Percentiles rank a stretch among this genome's conserved stretches.
These are phyloP conservation scores for Xylocopa sonorina DNA, from an alignment of 1,140 invertebrate species.

Conservation along the genomic window DNA sequence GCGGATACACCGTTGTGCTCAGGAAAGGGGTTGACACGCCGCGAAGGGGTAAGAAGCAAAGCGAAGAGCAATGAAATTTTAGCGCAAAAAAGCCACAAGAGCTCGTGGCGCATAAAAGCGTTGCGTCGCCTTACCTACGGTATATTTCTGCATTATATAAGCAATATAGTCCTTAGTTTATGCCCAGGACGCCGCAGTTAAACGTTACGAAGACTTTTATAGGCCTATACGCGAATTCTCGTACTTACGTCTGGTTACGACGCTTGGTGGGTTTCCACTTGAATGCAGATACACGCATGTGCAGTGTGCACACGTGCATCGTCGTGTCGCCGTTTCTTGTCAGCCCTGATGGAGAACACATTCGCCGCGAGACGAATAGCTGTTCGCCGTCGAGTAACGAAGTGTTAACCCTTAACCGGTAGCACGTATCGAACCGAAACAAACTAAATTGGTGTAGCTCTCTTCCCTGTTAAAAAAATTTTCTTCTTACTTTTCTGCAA, in stretches of 20 bases:
- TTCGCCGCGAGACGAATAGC: slow-evolving; percentile 13
- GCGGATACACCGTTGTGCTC: not conserved
- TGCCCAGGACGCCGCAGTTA: slow-evolving; percentile 53
- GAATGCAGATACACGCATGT: slow-evolving; percentile 12
- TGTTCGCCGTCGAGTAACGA: slow-evolving; percentile 19
- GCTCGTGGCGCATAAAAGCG: slow-evolving; percentile 47
- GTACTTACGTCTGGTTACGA: slow-evolving; percentile 57
- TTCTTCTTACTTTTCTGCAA: no score
- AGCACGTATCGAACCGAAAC: no score
- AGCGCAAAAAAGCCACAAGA: slow-evolving; percentile 21
- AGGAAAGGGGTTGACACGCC: not conserved
- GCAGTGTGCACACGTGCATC: not conserved
- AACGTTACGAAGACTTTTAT: slow-evolving; percentile 64
- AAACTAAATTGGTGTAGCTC: no score
- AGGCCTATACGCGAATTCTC: slow-evolving; percentile 55
- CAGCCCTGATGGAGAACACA: slow-evolving; percentile 4
- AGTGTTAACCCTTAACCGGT: slow-evolving; percentile 47
- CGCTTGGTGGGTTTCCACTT: slow-evolving; percentile 34
- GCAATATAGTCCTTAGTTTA: slow-evolving; percentile 62
- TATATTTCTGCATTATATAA: slow-evolving; percentile 63
- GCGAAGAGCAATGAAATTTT: slow-evolving; percentile 20
- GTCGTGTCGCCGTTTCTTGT: slow-evolving; percentile 12
- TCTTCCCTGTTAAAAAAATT: no score
- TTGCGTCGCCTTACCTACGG: slow-evolving; percentile 17
- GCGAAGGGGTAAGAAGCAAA: not conserved